These are phyloP conservation scores for Polyommatus icarus DNA, from an alignment of 2,888 invertebrate species.

Conservation along the genomic window DNA sequence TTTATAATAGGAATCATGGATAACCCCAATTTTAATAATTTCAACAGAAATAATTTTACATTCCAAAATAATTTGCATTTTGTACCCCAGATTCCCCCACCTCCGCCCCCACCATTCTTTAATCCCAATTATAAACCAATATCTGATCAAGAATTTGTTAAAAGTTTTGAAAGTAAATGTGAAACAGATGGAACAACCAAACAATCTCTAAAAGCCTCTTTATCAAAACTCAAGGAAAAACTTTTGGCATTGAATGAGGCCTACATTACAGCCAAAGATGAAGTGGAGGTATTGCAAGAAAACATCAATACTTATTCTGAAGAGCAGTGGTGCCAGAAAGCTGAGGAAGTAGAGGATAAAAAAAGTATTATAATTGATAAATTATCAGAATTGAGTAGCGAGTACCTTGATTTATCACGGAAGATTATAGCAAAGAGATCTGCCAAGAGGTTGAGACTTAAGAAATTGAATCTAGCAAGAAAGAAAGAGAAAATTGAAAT, in stretches of 20 bases:
- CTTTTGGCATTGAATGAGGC: constrained; percentile 47
- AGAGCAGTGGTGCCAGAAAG: constrained; percentile 77
- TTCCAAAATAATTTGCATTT: constrained; percentile 56
- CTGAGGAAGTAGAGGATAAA: constrained; percentile 71
- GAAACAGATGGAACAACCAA: constrained; percentile 41
- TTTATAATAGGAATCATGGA: constrained; percentile 66
- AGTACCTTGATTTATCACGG: constrained; percentile 62
- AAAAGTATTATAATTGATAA: constrained; percentile 69
- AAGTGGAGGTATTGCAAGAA: constrained; percentile 64
- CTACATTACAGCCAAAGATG: constrained; percentile 52
- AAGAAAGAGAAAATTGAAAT: constrained; percentile 63
- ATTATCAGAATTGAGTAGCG: constrained; percentile 62
- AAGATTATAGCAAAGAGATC: constrained; percentile 67
- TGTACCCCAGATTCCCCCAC: constrained; percentile 49
- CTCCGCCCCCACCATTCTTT: constrained; percentile 46
- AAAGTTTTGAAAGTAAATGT: constrained; percentile 49
- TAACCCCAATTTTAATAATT: constrained; percentile 62
- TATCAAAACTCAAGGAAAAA: constrained; percentile 52
- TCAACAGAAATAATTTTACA: constrained; percentile 59
- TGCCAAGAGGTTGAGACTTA: constrained; percentile 71
- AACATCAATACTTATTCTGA: constrained; percentile 70
- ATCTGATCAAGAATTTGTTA: constrained; percentile 56
- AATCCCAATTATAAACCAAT: constrained; percentile 38
- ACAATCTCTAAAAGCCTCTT: constrained; percentile 35
- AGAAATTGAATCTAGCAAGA: constrained; percentile 60